Percentiles rank a stretch among this genome's conserved stretches.
Conservation (phyloP, 2,113 vertebrate species). For the Marcusenius ussheri region DNA sequence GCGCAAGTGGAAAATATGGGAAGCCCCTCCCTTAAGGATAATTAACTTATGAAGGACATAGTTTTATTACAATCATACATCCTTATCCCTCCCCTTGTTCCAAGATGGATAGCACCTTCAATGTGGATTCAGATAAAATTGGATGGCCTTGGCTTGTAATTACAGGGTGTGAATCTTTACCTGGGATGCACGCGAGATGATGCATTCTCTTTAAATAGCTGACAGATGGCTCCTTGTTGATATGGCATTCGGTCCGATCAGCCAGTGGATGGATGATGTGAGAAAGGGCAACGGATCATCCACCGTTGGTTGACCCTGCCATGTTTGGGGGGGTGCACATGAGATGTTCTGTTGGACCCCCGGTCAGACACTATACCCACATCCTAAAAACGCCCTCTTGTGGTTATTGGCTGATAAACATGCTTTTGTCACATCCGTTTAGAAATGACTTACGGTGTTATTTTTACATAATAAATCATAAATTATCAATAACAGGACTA, state of each 20-base stretch:
- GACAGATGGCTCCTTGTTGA: not conserved
- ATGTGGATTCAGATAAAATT: not conserved
- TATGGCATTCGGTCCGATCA: not conserved
- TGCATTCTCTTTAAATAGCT: not conserved
- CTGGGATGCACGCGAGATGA: not conserved
- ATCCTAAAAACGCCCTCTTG: not conserved
- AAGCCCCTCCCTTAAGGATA: not conserved
- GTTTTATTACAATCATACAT: not conserved
- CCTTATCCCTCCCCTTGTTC: not conserved
- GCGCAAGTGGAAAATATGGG: not conserved
- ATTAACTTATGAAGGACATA: not conserved
- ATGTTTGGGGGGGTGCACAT: not conserved
- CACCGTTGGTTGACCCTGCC: not conserved
- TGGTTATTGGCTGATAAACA: slow-evolving; percentile 17
- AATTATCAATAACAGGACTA: not conserved
- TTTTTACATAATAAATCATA: slow-evolving; percentile 14
- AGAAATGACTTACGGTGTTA: slow-evolving; percentile 2
- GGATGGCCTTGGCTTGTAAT: not conserved
- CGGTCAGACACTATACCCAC: not conserved
- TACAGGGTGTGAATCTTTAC: not conserved
- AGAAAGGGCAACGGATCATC: not conserved
- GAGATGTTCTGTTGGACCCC: too few species aligned
- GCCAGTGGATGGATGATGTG: not conserved
- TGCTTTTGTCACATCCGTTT: slow-evolving; percentile 7
- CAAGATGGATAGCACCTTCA: not conserved